phyloP scores from a whole-genome alignment of 2,888 invertebrate genomes.

The Sinopyrophorus schimmeli region DNA sequence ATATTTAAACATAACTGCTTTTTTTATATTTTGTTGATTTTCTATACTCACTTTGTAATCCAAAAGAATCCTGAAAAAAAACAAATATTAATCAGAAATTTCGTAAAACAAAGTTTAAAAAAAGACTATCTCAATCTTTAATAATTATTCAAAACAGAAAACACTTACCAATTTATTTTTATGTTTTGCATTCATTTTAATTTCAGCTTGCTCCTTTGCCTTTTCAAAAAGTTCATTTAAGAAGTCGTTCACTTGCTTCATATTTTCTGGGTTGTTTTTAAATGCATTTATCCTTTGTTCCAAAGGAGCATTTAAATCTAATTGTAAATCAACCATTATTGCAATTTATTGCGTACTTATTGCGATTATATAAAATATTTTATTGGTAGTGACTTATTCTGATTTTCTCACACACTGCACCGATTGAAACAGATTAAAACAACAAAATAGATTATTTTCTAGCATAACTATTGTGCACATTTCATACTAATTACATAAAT shows the following conservation, averaged over 20 bases:
- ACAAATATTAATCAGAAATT: no score
- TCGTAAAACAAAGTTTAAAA: no score
- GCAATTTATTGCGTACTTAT: constrained; percentile 33
- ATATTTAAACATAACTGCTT: no score
- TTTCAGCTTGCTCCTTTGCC: constrained; percentile 51
- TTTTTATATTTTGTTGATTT: no score
- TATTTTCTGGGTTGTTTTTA: constrained; percentile 53
- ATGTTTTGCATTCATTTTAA: constrained; percentile 41
- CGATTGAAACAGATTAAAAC: no score
- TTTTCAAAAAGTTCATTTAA: constrained; percentile 52
- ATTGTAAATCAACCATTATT: constrained; percentile 46
- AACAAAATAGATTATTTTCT: no score
- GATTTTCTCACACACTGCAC: no score
- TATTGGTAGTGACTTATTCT: no score
- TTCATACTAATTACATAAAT: constrained; percentile 14
- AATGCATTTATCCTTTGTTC: constrained; percentile 51
- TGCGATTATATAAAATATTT: no score
- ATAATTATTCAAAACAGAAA: background rate
- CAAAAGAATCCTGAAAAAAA: no score
- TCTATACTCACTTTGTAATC: no score
- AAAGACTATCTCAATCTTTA: no score
- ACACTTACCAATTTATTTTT: constrained; percentile 49
- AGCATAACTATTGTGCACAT: constrained; percentile 14
- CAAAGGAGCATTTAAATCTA: constrained; percentile 48
- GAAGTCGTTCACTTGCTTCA: constrained; percentile 52